Conservation (phyloP, 1,140 invertebrate species). For the Gonioctena quinquepunctata region DNA sequence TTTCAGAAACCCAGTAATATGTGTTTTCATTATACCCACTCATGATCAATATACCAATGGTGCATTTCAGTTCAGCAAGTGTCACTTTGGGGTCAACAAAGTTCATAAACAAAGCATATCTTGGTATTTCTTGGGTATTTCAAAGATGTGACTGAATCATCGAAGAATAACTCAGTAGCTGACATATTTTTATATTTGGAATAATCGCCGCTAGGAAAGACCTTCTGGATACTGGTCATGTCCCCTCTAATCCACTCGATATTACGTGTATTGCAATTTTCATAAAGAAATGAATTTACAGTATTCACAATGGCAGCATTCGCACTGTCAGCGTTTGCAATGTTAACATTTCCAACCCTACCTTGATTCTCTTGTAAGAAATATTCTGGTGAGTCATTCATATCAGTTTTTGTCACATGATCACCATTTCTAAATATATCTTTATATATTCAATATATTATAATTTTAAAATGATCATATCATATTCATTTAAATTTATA, state of each 20-base stretch:
- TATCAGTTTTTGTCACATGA: not conserved
- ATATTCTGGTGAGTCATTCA: not conserved
- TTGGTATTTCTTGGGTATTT: not conserved
- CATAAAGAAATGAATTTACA: not conserved
- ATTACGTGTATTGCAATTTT: not conserved
- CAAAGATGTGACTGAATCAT: not conserved
- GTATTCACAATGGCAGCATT: not conserved
- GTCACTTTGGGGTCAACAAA: not conserved
- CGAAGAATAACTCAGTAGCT: not conserved
- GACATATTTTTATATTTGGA: not conserved
- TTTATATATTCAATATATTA: not conserved
- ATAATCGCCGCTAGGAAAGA: not conserved
- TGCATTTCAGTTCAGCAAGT: not conserved
- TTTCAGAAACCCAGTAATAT: slow-evolving; percentile 47
- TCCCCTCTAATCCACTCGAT: not conserved
- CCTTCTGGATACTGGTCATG: not conserved
- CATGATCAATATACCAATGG: not conserved
- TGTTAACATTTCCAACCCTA: not conserved
- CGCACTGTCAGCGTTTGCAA: not conserved
- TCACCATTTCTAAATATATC: not conserved
- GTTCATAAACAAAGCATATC: not conserved
- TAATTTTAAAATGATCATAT: not conserved
- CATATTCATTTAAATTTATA: not conserved
- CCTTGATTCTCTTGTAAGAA: not conserved
- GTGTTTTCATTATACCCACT: slow-evolving; percentile 48